Conservation (phyloP, 2,113 vertebrate genomes). For the Casuarius casuarius region DNA sequence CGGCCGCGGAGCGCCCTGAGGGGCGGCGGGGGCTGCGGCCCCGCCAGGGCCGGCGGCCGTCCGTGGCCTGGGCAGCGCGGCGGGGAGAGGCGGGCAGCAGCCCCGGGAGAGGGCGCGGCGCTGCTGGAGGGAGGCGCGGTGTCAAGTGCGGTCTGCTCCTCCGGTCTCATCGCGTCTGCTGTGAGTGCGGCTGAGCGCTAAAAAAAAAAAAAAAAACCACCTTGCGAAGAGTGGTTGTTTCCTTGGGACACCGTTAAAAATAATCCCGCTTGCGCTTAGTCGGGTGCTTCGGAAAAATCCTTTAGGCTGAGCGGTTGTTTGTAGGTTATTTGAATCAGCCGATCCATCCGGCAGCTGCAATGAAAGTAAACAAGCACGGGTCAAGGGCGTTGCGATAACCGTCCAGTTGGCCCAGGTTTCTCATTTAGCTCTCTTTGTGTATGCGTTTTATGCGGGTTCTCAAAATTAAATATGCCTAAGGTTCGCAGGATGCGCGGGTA, state of each 20-base stretch:
- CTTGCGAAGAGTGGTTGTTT: not conserved
- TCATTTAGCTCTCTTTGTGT: not conserved
- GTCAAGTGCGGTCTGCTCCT: not conserved
- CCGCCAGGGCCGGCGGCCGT: not conserved
- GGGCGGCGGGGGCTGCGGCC: accelerated
- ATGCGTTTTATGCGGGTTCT: not conserved
- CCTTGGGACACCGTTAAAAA: not conserved
- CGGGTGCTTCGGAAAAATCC: not conserved
- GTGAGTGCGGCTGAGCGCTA: not conserved
- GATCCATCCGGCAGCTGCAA: not conserved
- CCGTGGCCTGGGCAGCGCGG: not conserved
- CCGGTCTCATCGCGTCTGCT: not conserved
- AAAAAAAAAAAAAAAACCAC: too few species aligned
- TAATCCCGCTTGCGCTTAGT: accelerated
- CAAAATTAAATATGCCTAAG: accelerated
- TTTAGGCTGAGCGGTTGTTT: not conserved
- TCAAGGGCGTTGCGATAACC: too few species aligned
- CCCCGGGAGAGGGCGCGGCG: not conserved
- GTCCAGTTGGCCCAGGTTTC: not conserved
- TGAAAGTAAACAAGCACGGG: accelerated
- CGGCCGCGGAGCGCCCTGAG: accelerated
- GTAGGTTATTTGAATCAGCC: not conserved
- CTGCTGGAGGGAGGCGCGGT: accelerated
- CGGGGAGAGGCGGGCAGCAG: not conserved
- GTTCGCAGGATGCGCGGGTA: accelerated